Percentiles rank a stretch among this genome's conserved stretches.
Conservation (phyloP, 2,113 vertebrate genomes). For the Pica pica region DNA sequence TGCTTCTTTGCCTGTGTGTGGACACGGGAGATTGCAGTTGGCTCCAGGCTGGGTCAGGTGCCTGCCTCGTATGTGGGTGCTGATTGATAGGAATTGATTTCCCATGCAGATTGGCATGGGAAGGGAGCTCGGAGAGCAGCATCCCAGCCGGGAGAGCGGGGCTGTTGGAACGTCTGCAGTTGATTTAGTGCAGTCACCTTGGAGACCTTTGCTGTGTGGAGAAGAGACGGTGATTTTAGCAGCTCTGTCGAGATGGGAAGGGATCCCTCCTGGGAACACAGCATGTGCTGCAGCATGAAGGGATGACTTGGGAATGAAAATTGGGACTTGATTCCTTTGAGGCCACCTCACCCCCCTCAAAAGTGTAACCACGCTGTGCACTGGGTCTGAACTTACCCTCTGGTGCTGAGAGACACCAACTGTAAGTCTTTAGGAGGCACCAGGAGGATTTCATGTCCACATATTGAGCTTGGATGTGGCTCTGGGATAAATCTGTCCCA, state of each 20-base stretch:
- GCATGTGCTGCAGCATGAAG: accelerated
- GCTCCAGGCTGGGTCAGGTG: neutral
- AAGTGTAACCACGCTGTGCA: accelerated
- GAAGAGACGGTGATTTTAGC: neutral
- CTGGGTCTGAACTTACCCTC: neutral
- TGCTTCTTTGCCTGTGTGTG: accelerated
- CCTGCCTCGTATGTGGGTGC: neutral
- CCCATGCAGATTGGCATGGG: neutral
- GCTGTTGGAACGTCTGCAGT: neutral
- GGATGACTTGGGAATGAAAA: neutral
- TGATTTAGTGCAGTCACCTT: neutral
- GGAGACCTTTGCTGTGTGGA: neutral
- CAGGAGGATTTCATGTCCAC: neutral
- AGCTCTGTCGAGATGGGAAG: neutral
- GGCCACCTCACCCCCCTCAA: neutral
- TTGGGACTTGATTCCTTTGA: neutral
- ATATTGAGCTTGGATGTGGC: accelerated
- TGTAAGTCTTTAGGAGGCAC: neutral
- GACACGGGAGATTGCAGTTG: neutral
- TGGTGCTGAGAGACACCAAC: accelerated
- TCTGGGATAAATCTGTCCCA: neutral
- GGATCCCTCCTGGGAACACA: neutral
- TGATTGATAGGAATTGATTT: neutral
- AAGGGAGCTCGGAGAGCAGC: neutral
- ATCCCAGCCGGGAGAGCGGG: neutral